Evolutionary conservation across 2,888 invertebrate species (phyloP).

Genomic region (Pterostichus niger): DNA sequence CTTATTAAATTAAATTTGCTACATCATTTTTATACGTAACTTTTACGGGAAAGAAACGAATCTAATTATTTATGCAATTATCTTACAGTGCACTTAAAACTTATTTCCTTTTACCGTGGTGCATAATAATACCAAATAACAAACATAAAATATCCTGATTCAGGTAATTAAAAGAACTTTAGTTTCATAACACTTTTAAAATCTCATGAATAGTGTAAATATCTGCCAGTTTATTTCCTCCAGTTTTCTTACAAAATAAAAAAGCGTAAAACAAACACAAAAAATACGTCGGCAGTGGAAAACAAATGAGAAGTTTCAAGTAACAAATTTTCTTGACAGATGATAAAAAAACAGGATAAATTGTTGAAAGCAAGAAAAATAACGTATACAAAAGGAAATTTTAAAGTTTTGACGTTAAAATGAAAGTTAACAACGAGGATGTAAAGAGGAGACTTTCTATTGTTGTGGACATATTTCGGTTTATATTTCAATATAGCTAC

Average conservation of each 20-base stretch:
- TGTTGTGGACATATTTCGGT: conserved; percentile 69
- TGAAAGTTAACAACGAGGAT: conserved; percentile 62
- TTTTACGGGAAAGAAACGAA: too few relatives aligned
- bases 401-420: conserved; percentile 33
- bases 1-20: too few relatives aligned
- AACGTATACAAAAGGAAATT: conserved; percentile 12
- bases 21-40: too few relatives aligned
- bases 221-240: conserved; percentile 14
- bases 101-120: neutral
- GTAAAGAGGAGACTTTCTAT: conserved; percentile 70
- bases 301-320: conserved; percentile 43
- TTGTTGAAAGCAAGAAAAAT: conserved; percentile 16
- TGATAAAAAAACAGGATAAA: conserved; percentile 43
- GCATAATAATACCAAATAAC: neutral
- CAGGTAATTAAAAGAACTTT: conserved; percentile 11
- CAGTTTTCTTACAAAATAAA: conserved; percentile 21
- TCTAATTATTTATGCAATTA: neutral
- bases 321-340: conserved; percentile 44
- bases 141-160: neutral
- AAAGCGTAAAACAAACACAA: conserved; percentile 24
- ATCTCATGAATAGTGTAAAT: conserved; percentile 34
- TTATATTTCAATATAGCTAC: conserved; percentile 71
- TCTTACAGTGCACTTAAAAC: neutral
- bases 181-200: neutral
- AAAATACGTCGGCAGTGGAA: conserved; percentile 44